phyloP scores from a whole-genome alignment of 2,888 invertebrate genomes.

The Luffia ferchaultella region DNA sequence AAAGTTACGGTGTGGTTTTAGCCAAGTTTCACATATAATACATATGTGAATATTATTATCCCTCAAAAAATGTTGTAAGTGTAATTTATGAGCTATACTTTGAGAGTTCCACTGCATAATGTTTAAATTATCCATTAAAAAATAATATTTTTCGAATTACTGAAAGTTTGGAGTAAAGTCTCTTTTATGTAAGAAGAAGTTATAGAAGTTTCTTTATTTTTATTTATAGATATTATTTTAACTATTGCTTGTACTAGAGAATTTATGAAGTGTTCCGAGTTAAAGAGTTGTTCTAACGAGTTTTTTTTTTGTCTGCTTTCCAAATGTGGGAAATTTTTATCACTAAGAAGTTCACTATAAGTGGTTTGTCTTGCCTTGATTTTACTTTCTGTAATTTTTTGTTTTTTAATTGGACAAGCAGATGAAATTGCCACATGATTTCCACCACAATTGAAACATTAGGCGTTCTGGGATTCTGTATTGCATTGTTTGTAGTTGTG shows the following conservation, averaged over 20 bases:
- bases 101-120: slow-evolving; percentile 2
- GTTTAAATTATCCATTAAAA: neutral
- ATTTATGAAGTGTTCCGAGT: neutral
- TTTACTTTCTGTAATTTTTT: neutral
- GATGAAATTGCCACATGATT: neutral
- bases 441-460: neutral
- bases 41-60: slow-evolving; percentile 1
- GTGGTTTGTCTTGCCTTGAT: neutral
- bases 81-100: neutral
- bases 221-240: neutral
- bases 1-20: neutral
- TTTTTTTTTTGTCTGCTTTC: no score
- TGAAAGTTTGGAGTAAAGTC: neutral
- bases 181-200: neutral
- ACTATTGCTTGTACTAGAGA: neutral
- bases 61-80: neutral
- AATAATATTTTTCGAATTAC: neutral
- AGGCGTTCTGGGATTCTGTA: neutral
- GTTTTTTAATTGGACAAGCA: slow-evolving; percentile 1
- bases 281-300: neutral
- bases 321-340: neutral
- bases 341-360: neutral
- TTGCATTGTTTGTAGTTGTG: neutral
- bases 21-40: slow-evolving; percentile 1
- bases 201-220: neutral